Evolutionary conservation across 1,140 invertebrate genomes (phyloP).

Genomic region (Aphidius gifuensis): DNA sequence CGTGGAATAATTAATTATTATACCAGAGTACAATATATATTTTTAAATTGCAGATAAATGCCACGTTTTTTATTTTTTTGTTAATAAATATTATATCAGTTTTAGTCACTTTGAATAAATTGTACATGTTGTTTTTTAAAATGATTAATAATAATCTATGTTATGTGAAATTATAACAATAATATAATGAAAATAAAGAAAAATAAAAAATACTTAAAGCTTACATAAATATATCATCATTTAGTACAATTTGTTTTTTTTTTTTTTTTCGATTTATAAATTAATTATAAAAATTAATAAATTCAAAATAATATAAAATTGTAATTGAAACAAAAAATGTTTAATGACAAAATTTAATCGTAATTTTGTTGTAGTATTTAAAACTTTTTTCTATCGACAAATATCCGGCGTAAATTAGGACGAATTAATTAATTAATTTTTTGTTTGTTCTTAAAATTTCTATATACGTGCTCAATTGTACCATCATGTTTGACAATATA

Average conservation of each 20-base stretch:
- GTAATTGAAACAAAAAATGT: neutral
- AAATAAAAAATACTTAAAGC: too few species aligned
- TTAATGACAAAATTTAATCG: neutral
- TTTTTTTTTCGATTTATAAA: too few species aligned
- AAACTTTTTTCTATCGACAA: slow-evolving; percentile 4
- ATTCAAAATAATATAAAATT: too few species aligned
- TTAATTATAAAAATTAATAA: too few species aligned
- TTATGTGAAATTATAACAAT: too few species aligned
- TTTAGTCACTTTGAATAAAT: too few species aligned
- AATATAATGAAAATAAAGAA: too few species aligned
- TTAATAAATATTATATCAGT: too few species aligned
- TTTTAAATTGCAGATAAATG: slow-evolving; percentile 11
- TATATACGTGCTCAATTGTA: slow-evolving; percentile 11
- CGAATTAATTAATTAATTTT: neutral
- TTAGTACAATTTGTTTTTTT: too few species aligned
- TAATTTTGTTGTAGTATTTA: neutral
- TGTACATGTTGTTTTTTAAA: too few species aligned
- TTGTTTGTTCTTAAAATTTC: neutral
- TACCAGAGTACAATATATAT: neutral
- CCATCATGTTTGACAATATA: slow-evolving; percentile 14
- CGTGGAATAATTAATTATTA: slow-evolving; percentile 33
- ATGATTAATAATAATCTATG: too few species aligned
- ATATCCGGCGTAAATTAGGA: slow-evolving; percentile 1
- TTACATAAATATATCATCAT: too few species aligned
- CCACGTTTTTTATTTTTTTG: neutral